Conservation (phyloP, 2,113 vertebrate species). For the Odontophorus gujanensis region DNA sequence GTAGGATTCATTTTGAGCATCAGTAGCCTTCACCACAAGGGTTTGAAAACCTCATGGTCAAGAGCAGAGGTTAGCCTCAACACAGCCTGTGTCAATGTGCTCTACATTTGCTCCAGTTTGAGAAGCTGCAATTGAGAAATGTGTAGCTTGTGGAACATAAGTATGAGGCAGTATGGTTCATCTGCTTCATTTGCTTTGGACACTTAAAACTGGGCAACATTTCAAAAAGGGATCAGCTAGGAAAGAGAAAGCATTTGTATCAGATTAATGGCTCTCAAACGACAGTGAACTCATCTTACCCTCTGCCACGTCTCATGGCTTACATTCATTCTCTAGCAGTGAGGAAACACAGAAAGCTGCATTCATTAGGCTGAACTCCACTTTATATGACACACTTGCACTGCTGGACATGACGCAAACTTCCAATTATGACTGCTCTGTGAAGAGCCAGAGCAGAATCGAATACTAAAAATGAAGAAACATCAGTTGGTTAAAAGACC, state of each 20-base stretch:
- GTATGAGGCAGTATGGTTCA: neutral
- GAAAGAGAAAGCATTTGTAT: neutral
- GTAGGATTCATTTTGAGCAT: neutral
- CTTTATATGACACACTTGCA: neutral
- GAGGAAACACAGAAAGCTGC: neutral
- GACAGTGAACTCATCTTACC: neutral
- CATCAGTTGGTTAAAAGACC: neutral
- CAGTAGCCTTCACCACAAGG: neutral
- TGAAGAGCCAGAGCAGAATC: neutral
- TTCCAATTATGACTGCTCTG: neutral
- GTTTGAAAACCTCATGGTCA: conserved; percentile 1
- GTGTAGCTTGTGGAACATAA: neutral
- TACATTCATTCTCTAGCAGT: neutral
- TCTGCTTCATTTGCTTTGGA: neutral
- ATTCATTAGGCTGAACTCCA: neutral
- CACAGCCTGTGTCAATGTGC: neutral
- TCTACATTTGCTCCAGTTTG: neutral
- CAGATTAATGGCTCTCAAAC: neutral
- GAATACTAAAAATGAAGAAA: neutral
- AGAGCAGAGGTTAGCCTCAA: neutral
- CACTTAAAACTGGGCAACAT: neutral
- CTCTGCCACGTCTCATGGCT: rapidly evolving
- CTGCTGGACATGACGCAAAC: neutral
- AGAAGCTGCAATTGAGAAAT: neutral
- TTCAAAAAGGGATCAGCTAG: neutral